phyloP scores from a whole-genome alignment of 2,797 vertebrate species.

The Falco biarmicus region DNA sequence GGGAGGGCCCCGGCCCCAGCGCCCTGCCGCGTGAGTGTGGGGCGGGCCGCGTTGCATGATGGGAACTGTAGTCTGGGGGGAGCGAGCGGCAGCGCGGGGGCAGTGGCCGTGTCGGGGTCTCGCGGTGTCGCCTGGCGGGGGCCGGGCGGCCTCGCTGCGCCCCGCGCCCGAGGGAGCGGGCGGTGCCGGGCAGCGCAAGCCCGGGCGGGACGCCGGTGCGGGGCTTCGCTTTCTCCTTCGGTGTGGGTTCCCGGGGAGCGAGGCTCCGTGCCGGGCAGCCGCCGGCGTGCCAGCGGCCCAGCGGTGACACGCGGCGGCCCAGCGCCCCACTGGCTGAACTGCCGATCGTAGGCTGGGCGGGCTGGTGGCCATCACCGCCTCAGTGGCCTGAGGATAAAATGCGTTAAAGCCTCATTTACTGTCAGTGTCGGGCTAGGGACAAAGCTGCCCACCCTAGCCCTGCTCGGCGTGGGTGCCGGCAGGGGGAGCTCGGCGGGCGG shows the following conservation, averaged over 20 bases:
- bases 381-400: not conserved
- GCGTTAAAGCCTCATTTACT: not conserved
- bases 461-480: too few relatives aligned
- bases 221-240: rapidly evolving
- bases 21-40: rapidly evolving
- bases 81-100: not conserved
- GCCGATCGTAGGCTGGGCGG: rapidly evolving
- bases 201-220: rapidly evolving
- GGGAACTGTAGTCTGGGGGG: constrained; percentile 10
- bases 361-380: not conserved
- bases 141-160: too few relatives aligned
- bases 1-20: rapidly evolving
- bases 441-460: rapidly evolving
- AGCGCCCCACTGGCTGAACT: rapidly evolving
- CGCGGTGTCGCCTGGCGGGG: not conserved
- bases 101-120: rapidly evolving
- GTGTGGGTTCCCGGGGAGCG: not conserved
- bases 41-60: not conserved
- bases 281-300: rapidly evolving
- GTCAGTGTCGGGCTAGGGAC: not conserved
- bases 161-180: rapidly evolving
- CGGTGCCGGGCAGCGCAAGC: not conserved
- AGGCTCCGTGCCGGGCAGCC: too few relatives aligned
- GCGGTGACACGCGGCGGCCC: not conserved
- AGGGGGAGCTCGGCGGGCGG: not conserved